Evolutionary conservation across 2,797 vertebrate species (phyloP), one percentile per base, ranked within the genome.

Genomic region (Capromys pilorides): DNA sequence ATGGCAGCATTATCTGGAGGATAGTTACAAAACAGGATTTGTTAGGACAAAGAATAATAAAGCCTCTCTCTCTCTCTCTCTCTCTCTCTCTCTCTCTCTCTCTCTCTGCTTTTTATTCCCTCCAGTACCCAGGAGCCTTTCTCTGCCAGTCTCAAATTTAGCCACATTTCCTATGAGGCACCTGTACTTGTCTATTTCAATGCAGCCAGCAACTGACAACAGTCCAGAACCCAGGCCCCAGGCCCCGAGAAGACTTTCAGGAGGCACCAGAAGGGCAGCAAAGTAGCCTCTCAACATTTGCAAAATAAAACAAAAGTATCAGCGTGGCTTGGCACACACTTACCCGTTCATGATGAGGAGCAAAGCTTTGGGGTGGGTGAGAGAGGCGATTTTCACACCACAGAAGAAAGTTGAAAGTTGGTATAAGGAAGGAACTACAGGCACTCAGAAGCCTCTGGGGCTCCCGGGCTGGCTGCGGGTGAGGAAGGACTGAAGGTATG

Each of bases 401-500:
- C 94, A 81, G 97, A 96, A 97, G 97, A 98, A 98, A 98, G 98
- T 98, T 98, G 96, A 97, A 98, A 98, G 97, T 98, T 98, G 97
- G 96, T 79, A n/a, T n/a, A 93, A 97, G 69, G 93, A 90, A 94
- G 93, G 98, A 96, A 98, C 96, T 97, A 89, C 64, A 93, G 97
- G 97, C 97, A 93, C 97, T 97, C 90, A 96, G 96, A 98, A 97
- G 98, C 97, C 97, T 95, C 97, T 95, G 97, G 97, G 97, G 98
- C 96, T 97, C 96, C 98, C 86, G 96, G 97, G 98, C 98, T 97
- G 98, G 97, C 98, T 96, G 98, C 98, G 96, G 98, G 98, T 98
- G 98, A 98, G 98, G 99, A 98, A 99, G 98, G 98, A 98, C 98
- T 99, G 98, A 98, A 99, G 98, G 99, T 99, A 99, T 99, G 99